phyloP scores from a whole-genome alignment of 2,113 vertebrate species.

The Malurus melanocephalus region DNA sequence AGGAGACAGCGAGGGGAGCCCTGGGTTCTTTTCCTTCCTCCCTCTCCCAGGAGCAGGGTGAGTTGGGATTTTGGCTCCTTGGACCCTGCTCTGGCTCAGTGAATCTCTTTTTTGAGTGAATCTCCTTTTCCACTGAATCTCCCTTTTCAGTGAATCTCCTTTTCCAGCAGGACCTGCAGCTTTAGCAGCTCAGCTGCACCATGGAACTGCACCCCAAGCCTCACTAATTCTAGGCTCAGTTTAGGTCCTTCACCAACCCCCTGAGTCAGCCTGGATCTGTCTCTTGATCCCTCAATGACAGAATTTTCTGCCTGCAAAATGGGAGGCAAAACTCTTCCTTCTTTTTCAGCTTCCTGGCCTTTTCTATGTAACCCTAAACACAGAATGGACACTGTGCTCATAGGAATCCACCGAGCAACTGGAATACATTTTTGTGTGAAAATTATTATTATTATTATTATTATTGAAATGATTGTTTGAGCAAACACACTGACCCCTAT shows the following conservation, averaged over 20 bases:
- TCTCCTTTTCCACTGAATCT: not conserved
- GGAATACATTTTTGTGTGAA: not conserved
- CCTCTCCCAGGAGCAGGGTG: rapidly evolving
- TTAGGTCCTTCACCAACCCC: not conserved
- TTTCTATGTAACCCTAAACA: not conserved
- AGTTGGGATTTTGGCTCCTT: not conserved
- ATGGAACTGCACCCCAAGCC: not conserved
- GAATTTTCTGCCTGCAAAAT: not conserved
- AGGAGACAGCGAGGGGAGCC: not conserved
- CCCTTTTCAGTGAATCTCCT: not conserved
- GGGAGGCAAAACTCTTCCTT: not conserved
- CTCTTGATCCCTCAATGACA: not conserved
- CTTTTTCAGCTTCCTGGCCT: not conserved
- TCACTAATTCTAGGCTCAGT: not conserved
- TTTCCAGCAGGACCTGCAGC: not conserved
- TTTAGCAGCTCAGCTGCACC: not conserved
- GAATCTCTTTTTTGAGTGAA: not conserved
- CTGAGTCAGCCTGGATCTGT: not conserved
- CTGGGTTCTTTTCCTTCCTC: not conserved
- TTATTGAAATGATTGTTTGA: not conserved
- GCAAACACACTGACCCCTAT: not conserved
- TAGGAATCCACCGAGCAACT: not conserved
- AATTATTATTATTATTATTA: not conserved
- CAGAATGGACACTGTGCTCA: not conserved
- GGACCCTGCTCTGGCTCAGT: not conserved